These are phyloP conservation scores for Zaprionus gabonicus DNA, from an alignment of 1,140 invertebrate species.

Conservation along the genomic window DNA sequence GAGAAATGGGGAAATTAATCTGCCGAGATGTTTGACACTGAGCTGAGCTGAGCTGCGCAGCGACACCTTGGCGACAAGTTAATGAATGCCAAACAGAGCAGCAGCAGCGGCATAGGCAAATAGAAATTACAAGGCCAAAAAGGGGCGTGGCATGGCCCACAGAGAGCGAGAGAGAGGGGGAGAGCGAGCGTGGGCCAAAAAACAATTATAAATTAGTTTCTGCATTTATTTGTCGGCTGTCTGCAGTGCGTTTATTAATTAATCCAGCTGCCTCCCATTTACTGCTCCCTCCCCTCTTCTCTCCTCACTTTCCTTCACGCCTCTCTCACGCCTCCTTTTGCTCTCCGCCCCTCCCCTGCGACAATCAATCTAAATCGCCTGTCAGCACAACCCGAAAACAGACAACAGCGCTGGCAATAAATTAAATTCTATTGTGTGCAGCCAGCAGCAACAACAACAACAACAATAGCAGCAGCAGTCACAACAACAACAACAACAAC, in stretches of 20 bases:
- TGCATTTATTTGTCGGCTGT: slow-evolving; percentile 29
- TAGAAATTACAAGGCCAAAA: slow-evolving; percentile 44
- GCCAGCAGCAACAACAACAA: slow-evolving; percentile 21
- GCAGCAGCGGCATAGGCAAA: not conserved
- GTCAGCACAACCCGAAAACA: slow-evolving; percentile 55
- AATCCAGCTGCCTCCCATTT: slow-evolving; percentile 47
- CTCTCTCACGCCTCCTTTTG: not conserved
- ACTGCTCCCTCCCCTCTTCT: not conserved
- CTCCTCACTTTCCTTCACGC: not conserved
- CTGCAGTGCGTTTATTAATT: slow-evolving; percentile 74
- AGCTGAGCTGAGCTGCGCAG: slow-evolving; percentile 8
- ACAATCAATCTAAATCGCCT: slow-evolving; percentile 80
- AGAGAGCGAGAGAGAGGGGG: not conserved
- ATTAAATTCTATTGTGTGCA: slow-evolving; percentile 52
- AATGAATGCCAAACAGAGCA: slow-evolving; percentile 47
- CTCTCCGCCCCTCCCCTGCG: not conserved
- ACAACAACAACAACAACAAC: slow-evolving; percentile 10
- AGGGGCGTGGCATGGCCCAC: slow-evolving; percentile 15
- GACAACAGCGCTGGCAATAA: slow-evolving; percentile 46
- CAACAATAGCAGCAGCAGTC: no score
- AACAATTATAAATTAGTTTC: slow-evolving; percentile 69
- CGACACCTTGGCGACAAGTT: slow-evolving; percentile 54
- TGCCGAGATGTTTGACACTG: slow-evolving; percentile 64
- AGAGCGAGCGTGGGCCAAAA: not conserved
- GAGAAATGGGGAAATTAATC: slow-evolving; percentile 64